Base-by-base conservation (phyloP, 1,140 invertebrate genomes). In the Meteorus sp. region DNA sequence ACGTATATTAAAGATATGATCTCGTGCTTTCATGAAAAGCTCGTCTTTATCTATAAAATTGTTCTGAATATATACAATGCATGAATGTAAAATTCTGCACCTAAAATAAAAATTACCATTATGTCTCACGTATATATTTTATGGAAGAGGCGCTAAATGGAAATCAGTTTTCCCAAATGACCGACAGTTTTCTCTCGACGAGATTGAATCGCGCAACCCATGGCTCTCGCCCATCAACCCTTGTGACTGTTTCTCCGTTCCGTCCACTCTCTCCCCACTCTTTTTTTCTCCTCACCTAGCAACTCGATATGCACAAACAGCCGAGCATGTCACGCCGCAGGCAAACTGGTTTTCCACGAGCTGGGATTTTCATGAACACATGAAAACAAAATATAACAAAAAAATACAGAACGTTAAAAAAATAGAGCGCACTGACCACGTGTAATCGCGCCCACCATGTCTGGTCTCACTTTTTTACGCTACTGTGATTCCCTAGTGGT, bases 81-180 rank as follows among this genome's bases (percentile, higher is more conserved):
- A n/a, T n/a, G n/a, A n/a, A n/a, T n/a, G 52, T 39, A 15, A 54
- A 39, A 27, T 8, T n/a, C 7, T 6, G 39, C 22, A 55, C 17
- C 0, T 17, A 55, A n/a, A 45, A 19, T 13, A 19, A 8, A 37
- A 9, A 5, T 29, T 29, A 9, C 4, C 9, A 29, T n/a, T n/a
- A n/a, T n/a, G n/a, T n/a, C 15, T 19, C 15, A 51, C 27, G 22
- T 31, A 17, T 17, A n/a, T n/a, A n/a, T n/a, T n/a, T n/a, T n/a
- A n/a, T n/a, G n/a, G 20, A 55, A 44, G 9, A 9, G 27, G 27
- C 22, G 53, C 4, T 55, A 55, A 55, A 37, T 55, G 13, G 41
- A 44, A 55, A 55, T 55, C 44, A 55, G 53, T 55, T 55, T 55
- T 55, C 22, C 53, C 31, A 22, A 6, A 31, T 37, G 29, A 22